These are phyloP conservation scores for Microcebus ravelobensis DNA, from an alignment of 2,113 vertebrate species.

Conservation along the genomic window DNA sequence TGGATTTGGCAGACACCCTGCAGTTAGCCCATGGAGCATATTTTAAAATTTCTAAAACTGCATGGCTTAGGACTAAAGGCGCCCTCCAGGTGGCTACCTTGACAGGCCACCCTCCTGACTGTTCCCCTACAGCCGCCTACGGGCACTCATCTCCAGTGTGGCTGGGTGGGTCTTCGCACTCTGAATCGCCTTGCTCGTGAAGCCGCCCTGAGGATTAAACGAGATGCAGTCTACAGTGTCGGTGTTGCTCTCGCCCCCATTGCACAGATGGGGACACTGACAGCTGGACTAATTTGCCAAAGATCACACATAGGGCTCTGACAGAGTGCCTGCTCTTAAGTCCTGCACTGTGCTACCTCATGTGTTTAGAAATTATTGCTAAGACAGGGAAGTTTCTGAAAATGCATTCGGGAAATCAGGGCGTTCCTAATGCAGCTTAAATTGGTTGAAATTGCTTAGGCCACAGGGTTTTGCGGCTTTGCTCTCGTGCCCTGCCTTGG, in stretches of 20 bases:
- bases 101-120: too few species aligned
- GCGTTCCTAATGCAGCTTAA: background rate
- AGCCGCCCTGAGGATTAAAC: rapidly evolving
- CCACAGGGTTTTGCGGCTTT: background rate
- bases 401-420: background rate
- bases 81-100: background rate
- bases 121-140: rapidly evolving
- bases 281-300: background rate
- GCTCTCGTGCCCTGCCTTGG: background rate
- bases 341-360: background rate
- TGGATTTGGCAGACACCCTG: too few species aligned
- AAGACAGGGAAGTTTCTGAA: background rate
- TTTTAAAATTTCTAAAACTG: background rate
- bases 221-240: rapidly evolving
- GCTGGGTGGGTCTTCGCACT: rapidly evolving
- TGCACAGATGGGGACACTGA: background rate
- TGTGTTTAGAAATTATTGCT: background rate
- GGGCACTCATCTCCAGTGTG: rapidly evolving
- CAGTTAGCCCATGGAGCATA: rapidly evolving
- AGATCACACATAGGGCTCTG: background rate
- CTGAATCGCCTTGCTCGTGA: background rate
- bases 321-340: rapidly evolving
- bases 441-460: rapidly evolving
- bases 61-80: rapidly evolving
- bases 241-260: background rate